Base-by-base conservation (phyloP, 1,140 invertebrate species). In the Lordiphosa stackelbergi region DNA sequence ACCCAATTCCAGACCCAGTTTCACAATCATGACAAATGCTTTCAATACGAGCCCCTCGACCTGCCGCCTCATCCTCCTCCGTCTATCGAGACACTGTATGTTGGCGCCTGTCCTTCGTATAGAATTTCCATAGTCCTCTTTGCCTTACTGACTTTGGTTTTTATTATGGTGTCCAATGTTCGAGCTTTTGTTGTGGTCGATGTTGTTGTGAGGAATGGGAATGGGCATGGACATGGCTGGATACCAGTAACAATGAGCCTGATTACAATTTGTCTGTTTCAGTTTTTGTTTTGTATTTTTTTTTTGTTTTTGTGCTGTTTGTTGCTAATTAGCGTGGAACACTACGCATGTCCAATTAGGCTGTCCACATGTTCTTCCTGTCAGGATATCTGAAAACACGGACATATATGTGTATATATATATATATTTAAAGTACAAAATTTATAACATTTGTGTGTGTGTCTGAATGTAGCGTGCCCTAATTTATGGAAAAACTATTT, bases 181-280 rank as follows among this genome's bases (percentile, higher is more conserved):
- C 42, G 46, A 31, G 48, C 51, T 57, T 53, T 34, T n/a, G 47
- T 56, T 53, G 38, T 28, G 73, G 55, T 72, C 58, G 85, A 46
- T 46, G 43, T 46, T 46, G 24, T 31, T 46, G 24, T 31, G 16
- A 22, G 48, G 9, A 28, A 19, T 51, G 48, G 34, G 10, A 49
- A 19, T 34, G 47, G 47, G n/a, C 22, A 12, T 11, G n/a, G 43
- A 46, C 22, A 2, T 22, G 48, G 16, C 9, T 36, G 48, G 35
- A 51, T 51, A 38, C 37, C n/a, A 22, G 36, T 54, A 31, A 45
- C 53, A 54, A 47, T 51, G 13, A 47, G 48, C 24, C 62, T 55
- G 62, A 66, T 66, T 68, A 66, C 64, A 60, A 68, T 68, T 68
- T 68, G 63, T 68, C 48, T 69, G 49, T 58, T 12, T 56, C 31